Conservation (phyloP, 2,113 vertebrate species). For the Lepisosteus oculatus region DNA sequence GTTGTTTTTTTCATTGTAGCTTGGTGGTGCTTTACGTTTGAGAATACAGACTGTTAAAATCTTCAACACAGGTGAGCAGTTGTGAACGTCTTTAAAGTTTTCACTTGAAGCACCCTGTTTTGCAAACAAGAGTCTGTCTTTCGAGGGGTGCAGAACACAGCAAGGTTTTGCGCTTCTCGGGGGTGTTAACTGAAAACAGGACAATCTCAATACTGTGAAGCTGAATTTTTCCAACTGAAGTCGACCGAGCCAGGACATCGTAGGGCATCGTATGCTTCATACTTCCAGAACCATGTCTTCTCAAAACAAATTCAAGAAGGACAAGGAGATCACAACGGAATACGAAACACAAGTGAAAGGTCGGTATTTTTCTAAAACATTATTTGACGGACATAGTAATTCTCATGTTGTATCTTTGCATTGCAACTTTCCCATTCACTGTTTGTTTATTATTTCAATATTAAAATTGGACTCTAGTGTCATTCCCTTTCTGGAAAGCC, state of each 20-base stretch:
- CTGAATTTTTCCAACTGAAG: slow-evolving; percentile 3
- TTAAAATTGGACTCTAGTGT: too few species aligned
- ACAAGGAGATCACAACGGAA: slow-evolving; percentile 73
- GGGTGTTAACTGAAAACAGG: background rate
- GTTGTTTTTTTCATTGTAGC: slow-evolving; percentile 22
- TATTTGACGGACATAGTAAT: too few species aligned
- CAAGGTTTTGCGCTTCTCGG: background rate
- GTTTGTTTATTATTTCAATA: too few species aligned
- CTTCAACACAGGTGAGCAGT: slow-evolving; percentile 22
- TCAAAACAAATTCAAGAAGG: slow-evolving; percentile 72
- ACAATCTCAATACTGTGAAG: slow-evolving; percentile 6
- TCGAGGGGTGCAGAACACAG: background rate
- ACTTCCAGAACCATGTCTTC: slow-evolving; percentile 76
- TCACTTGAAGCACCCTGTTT: slow-evolving; percentile 11
- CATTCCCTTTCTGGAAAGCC: too few species aligned
- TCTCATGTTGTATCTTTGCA: too few species aligned
- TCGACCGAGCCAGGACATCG: slow-evolving; percentile 30
- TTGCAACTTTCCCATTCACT: too few species aligned
- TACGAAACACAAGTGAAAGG: slow-evolving; percentile 86
- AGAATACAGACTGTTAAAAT: slow-evolving; percentile 1
- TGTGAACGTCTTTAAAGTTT: slow-evolving; percentile 14
- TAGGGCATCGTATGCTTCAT: slow-evolving; percentile 45
- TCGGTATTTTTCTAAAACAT: slow-evolving; percentile 43
- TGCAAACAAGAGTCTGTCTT: background rate
- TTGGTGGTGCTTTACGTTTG: slow-evolving; percentile 16